Evolutionary conservation across 2,888 invertebrate species (phyloP).

Genomic region (Tyria jacobaeae): DNA sequence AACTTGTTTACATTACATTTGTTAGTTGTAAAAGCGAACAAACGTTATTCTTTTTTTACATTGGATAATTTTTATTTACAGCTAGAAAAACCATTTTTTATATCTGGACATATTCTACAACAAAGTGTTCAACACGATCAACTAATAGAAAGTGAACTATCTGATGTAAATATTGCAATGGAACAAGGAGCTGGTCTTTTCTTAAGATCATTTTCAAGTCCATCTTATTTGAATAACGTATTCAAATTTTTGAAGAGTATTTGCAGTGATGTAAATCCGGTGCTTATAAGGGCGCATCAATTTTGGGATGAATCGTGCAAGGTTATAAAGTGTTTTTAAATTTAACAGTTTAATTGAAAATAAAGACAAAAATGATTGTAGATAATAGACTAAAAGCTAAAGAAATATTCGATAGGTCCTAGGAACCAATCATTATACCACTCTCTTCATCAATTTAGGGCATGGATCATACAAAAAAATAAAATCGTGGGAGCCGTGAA

Average conservation of each 20-base stretch:
- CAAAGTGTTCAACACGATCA: conserved; percentile 36
- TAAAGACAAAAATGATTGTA: too few species aligned
- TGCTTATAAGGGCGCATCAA: neutral
- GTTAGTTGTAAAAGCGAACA: too few species aligned
- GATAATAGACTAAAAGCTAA: too few species aligned
- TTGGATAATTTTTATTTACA: conserved; percentile 26
- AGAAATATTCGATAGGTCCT: too few species aligned
- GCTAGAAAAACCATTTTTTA: conserved; percentile 54
- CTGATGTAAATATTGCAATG: conserved; percentile 53
- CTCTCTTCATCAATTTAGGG: too few species aligned
- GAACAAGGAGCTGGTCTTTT: conserved; percentile 53
- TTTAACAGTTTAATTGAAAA: too few species aligned
- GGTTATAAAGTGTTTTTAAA: too few species aligned
- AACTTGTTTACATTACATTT: too few species aligned
- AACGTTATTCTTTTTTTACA: too few species aligned
- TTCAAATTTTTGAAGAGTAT: conserved; percentile 44
- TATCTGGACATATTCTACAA: conserved; percentile 56
- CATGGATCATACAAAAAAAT: too few species aligned
- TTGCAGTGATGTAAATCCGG: conserved; percentile 44
- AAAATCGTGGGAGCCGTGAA: too few species aligned
- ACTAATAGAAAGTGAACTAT: conserved; percentile 44
- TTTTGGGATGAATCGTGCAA: neutral
- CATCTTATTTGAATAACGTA: conserved; percentile 36
- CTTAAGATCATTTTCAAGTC: conserved; percentile 37
- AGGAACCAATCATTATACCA: too few species aligned